These are phyloP conservation scores for Hypocryptadius cinnamomeus DNA, from an alignment of 2,113 vertebrate genomes.

Conservation along the genomic window DNA sequence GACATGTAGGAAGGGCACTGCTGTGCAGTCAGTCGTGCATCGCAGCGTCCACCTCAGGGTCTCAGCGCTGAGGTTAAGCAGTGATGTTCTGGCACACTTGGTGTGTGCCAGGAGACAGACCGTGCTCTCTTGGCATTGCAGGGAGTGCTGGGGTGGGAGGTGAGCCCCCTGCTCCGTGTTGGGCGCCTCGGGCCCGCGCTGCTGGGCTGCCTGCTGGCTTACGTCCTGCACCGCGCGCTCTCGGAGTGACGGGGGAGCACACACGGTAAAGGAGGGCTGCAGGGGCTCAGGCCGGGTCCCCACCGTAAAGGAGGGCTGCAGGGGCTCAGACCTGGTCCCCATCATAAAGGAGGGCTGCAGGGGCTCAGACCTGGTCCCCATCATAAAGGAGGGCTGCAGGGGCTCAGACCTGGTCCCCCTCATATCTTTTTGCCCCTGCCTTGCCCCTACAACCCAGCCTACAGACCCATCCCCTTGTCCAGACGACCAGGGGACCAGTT, in stretches of 20 bases:
- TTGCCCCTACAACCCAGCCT: fast-evolving
- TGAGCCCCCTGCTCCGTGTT: neutral
- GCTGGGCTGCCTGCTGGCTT: slow-evolving; percentile 32
- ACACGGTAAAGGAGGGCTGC: fast-evolving
- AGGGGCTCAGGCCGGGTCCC: neutral
- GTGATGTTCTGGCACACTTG: fast-evolving
- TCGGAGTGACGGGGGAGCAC: neutral
- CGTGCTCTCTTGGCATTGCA: slow-evolving; percentile 1
- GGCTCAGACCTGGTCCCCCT: fast-evolving
- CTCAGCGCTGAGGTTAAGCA: neutral
- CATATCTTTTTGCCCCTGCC: neutral
- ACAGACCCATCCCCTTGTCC: neutral
- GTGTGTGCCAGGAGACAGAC: neutral
- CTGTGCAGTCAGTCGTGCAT: fast-evolving
- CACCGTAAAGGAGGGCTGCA: neutral
- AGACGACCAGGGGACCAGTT: fast-evolving
- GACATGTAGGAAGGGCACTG: fast-evolving
- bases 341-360: fast-evolving
- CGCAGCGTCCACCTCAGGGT: fast-evolving
- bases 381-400: neutral
- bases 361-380: neutral
- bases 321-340: neutral
- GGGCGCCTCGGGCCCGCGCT: neutral
- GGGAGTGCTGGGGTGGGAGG: neutral
- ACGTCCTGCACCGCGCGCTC: neutral